Evolutionary conservation across 1,140 invertebrate genomes (phyloP), one percentile per base, ranked within the genome.

Genomic region (Brachionus manjavacas): DNA sequence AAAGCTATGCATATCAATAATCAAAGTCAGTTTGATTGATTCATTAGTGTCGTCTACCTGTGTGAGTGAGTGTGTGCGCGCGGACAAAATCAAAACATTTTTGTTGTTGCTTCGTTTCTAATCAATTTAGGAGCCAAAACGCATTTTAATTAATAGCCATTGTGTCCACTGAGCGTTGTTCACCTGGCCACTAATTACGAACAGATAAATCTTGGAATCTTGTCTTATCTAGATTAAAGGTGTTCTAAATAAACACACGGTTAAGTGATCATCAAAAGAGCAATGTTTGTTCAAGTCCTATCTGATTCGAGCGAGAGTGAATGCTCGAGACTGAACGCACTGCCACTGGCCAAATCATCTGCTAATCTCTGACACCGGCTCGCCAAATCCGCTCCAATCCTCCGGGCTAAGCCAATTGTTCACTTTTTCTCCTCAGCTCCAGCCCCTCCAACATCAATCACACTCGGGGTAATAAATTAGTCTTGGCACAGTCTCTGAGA

Each of bases 241-340:
- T 72, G 68, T 72, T 41, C 39, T 39, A 72, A 72, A 72, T 72
- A 72, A 72, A 20, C 68, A 72, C 68, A 72, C 39, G 68, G 31
- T 68, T 72, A 20, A 72, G 28, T 72, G 68, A 72, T 72, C 68
- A 72, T 72, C 68, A 41, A 72, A 72, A 31, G 31, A 68, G n/a
- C 4, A 68, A 68, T 68, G 25, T 31, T 68, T 31, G 31, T 39
- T 28, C 66, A 39, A 68, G 25, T 68, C 66, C 31, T 68, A 68
- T 68, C 66, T 68, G 66, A 68, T 68, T 68, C 52, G n/a, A 14
- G 46, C n/a, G 46, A 52, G 14, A 52, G 14, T 14, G 46, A 52
- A 35, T 35, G 1, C 46, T 52, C 46, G 46, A 14, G 16, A 52
- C 16, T 14, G 46, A 14, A 52, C 16, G 46, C 4, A 16, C 52